Base-by-base conservation (phyloP, 2,888 invertebrate species). In the Leucophenga montana region DNA sequence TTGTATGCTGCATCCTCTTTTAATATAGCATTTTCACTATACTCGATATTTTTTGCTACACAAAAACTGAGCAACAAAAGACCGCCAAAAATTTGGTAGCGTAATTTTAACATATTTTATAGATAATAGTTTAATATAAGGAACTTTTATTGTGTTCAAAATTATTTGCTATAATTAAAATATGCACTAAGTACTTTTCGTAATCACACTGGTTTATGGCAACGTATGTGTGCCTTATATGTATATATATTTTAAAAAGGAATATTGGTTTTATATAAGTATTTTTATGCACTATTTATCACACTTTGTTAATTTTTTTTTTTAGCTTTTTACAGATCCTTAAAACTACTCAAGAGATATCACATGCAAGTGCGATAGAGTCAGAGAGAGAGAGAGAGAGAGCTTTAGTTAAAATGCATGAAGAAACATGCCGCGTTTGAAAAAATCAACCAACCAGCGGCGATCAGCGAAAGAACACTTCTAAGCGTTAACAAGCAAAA, bases 381-480 rank as follows among this genome's bases (percentile, higher is more conserved):
- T 11, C 11, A 50, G 16, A 1, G 6, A 50, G 50, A n/a, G 50
- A 5, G 50, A 5, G 50, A 50, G 6, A 5, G 50, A n/a, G 16
- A 50, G 1, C n/a, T 62, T 46, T 1, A 39, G 5, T 54, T 54
- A 18, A 54, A 20, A 54, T 9, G 20, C 31, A 14, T 13, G 59
- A 16, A 20, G 14, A 61, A 73, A 69, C 61, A 71, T 67, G 44
- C 33, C 65, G 33, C 68, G 67, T 62, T 39, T 18, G 39, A 62
- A 2, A 8, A 5, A 39, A 18, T 9, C 78, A 81, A 4, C 27
- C 82, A 77, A 77, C 79, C 82, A 75, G 80, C 75, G 83, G 74
- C 77, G 76, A 76, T 69, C 82, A 83, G 75, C 75, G 77, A 75
- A 79, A 81, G 84, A 84, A 84, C 81, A 82, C 81, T 83, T 83